Conservation (phyloP, 1,140 invertebrate genomes). For the Drosophila pandora region DNA sequence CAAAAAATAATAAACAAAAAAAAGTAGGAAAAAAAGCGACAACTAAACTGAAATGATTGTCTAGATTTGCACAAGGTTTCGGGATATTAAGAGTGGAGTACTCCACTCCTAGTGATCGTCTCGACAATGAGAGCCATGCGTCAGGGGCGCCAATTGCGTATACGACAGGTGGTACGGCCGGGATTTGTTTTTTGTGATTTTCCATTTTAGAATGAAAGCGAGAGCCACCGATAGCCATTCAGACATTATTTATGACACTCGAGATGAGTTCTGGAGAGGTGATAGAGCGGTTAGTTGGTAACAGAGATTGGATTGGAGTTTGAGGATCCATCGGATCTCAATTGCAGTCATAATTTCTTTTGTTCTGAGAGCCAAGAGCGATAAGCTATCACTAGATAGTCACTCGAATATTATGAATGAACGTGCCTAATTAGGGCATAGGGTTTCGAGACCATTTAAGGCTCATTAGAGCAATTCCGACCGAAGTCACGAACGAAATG, state of each 20-base stretch:
- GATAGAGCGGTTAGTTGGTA: conserved; percentile 10
- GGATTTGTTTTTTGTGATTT: conserved; percentile 1
- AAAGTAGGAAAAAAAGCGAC: not conserved
- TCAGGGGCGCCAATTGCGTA: conserved; percentile 22
- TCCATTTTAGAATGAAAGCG: conserved; percentile 14
- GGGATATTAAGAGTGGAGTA: not conserved
- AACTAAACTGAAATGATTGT: conserved; percentile 15
- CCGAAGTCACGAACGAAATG: not conserved
- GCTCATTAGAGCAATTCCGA: too few species aligned
- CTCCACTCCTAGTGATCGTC: not conserved
- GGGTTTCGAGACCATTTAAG: too few species aligned
- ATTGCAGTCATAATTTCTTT: conserved; percentile 5
- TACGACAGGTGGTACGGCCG: conserved; percentile 20
- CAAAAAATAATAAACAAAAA: conserved; percentile 24
- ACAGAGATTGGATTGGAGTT: not conserved
- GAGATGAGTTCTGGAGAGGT: not conserved
- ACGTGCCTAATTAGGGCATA: not conserved
- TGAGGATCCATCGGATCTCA: not conserved
- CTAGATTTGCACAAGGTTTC: conserved; percentile 69
- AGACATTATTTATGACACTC: conserved; percentile 18
- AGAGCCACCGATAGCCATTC: conserved; percentile 10
- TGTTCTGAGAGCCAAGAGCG: too few species aligned
- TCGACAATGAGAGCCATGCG: not conserved
- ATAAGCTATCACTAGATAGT: too few species aligned
- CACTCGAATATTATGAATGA: not conserved